phyloP scores from a whole-genome alignment of 1,140 invertebrate species.

The Linepithema humile region DNA sequence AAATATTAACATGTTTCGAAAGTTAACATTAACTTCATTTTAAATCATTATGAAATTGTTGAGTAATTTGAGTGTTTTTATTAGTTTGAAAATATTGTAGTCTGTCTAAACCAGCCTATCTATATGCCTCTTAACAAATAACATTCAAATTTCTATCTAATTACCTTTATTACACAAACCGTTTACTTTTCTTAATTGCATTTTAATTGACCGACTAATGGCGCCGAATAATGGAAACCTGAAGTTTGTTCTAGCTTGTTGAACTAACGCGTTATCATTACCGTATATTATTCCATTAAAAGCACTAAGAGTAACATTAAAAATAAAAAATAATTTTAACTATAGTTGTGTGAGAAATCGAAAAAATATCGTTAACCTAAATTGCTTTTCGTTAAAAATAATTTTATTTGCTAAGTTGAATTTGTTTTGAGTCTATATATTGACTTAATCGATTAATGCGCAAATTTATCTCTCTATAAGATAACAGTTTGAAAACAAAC shows the following conservation, averaged over 20 bases:
- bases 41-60: background rate
- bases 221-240: background rate
- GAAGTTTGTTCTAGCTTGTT: background rate
- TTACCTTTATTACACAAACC: background rate
- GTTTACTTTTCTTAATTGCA: background rate
- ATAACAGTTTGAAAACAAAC: background rate
- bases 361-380: background rate
- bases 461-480: background rate
- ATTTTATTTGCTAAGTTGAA: background rate
- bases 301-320: background rate
- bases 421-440: background rate
- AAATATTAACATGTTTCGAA: background rate
- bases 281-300: background rate
- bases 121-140: background rate
- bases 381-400: too few species aligned
- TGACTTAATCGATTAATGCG: background rate
- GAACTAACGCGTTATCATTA: too few species aligned
- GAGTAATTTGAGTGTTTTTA: background rate
- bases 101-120: background rate
- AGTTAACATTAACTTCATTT: background rate
- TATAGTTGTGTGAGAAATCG: background rate
- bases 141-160: background rate
- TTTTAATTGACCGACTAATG: conserved; percentile 8
- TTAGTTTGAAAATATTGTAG: background rate
- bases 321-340: too few species aligned